Base-by-base conservation (phyloP, 1,140 invertebrate genomes). In the Protaetia brevitarsis region DNA sequence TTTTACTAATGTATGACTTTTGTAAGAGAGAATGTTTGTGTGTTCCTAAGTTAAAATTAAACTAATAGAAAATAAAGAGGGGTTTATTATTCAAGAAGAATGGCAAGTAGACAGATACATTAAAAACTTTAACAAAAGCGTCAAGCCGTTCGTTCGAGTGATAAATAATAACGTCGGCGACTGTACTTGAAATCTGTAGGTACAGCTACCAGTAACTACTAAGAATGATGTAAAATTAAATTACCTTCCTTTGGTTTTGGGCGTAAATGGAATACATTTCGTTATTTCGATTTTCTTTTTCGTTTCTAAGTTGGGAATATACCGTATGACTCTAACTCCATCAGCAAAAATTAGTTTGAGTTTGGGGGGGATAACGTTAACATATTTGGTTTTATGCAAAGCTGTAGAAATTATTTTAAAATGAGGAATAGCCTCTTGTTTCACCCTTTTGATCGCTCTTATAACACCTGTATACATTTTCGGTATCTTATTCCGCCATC, bases 261-360 rank as follows among this genome's bases (percentile, higher is more conserved):
- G 11, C 26, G 19, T 8, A 2, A 51, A 8, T 51, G 41, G 41
- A 19, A 51, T 5, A 34, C 60, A 62, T 34, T 62, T 62, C 5
- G 30, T 30, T 19, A 62, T 34, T 34, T 62, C 31, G 23, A 62
- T 62, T 62, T 62, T 62, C 27, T 62, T 62, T 16, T 31, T 34
- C 13, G 21, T 26, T 21, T 21, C 19, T 7, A 62, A 34, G 23
- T 62, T 62, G n/a, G 60, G 60, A 21, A 8, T 36, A 62, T 30
- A 62, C 19, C 26, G 34, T 10, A 34, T 21, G 13, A 19, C 11
- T 21, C 23, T 62, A 36, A 16, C 7, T 3, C 29, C 29, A 16
- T 62, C 19, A 2, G 21, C 21, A 36, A 62, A 62, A 62, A 8
- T 4, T 3, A 62, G n/a, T 23, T 10, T 36, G 8, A 62, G 19